A percentile compares a stretch with the other conserved stretches of the same genome.
These are phyloP conservation scores for Ormia ochracea DNA, from an alignment of 2,888 invertebrate species.

Conservation along the genomic window DNA sequence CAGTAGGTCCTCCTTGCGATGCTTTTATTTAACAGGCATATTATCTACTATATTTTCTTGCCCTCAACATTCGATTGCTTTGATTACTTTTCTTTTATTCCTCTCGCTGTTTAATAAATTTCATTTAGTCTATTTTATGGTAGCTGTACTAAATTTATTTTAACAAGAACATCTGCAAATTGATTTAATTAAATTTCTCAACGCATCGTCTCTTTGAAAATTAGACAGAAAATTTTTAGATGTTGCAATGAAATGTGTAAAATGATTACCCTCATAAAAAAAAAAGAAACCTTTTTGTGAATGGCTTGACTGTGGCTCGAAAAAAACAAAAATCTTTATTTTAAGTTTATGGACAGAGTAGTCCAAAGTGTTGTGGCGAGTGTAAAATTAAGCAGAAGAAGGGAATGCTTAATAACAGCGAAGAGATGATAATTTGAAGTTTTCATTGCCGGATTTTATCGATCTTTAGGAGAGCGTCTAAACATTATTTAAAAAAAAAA, in stretches of 20 bases:
- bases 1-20: not conserved
- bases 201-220: not conserved
- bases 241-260: constrained; percentile 23
- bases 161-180: constrained; percentile 29
- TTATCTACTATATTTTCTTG: not conserved
- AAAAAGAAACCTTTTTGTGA: too few species aligned
- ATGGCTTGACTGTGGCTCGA: not conserved
- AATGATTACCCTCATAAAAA: constrained; percentile 59
- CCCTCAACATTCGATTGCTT: not conserved
- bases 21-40: constrained; percentile 10
- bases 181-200: constrained; percentile 51
- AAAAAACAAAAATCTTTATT: not conserved
- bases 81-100: constrained; percentile 7
- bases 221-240: constrained; percentile 7
- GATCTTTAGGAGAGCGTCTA: too few species aligned
- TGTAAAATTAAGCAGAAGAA: too few species aligned
- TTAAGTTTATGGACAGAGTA: too few species aligned
- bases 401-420: too few species aligned
- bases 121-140: constrained; percentile 1
- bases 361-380: too few species aligned
- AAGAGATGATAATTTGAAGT: too few species aligned
- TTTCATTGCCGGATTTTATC: too few species aligned
- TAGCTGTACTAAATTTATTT: constrained; percentile 24
- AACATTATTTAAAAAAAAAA: too few species aligned
- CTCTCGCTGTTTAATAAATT: not conserved